These are phyloP conservation scores for Pristiophorus japonicus DNA, from an alignment of 2,113 vertebrate genomes.

Conservation along the genomic window DNA sequence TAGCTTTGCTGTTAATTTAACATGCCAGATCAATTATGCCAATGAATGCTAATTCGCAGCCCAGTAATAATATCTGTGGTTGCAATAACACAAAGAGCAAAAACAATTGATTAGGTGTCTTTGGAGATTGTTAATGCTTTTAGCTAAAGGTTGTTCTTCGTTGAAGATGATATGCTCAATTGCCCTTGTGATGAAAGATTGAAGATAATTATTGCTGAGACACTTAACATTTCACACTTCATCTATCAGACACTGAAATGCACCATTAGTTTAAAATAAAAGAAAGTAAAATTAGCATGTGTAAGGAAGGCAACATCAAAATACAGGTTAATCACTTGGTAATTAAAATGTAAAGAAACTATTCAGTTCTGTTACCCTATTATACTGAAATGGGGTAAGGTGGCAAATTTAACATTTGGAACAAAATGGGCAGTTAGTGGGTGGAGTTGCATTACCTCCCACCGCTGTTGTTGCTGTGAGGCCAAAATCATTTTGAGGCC, in stretches of 20 bases:
- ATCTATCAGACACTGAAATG: constrained; percentile 7
- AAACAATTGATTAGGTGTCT: constrained; percentile 44
- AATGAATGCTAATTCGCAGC: constrained; percentile 60
- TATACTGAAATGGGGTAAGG: background rate
- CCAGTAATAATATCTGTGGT: constrained; percentile 50
- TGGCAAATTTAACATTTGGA: background rate
- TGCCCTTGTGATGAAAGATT: constrained; percentile 37
- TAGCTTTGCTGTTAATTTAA: constrained; percentile 64
- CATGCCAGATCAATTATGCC: constrained; percentile 63
- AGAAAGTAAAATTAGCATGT: constrained; percentile 11
- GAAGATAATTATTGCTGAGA: constrained; percentile 22
- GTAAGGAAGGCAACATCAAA: background rate
- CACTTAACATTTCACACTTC: background rate
- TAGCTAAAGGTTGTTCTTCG: constrained; percentile 41
- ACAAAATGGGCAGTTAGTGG: background rate
- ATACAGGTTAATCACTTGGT: background rate
- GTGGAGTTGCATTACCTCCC: background rate
- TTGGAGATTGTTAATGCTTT: constrained; percentile 37
- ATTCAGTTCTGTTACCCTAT: background rate
- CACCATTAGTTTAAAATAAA: background rate
- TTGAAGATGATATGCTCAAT: background rate
- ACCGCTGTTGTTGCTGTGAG: background rate
- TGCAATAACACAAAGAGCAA: constrained; percentile 45
- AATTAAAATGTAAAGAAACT: background rate
- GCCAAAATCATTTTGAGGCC: background rate